These are phyloP conservation scores for Choristoneura rosaceana DNA, from an alignment of 2,888 invertebrate species.

Conservation along the genomic window DNA sequence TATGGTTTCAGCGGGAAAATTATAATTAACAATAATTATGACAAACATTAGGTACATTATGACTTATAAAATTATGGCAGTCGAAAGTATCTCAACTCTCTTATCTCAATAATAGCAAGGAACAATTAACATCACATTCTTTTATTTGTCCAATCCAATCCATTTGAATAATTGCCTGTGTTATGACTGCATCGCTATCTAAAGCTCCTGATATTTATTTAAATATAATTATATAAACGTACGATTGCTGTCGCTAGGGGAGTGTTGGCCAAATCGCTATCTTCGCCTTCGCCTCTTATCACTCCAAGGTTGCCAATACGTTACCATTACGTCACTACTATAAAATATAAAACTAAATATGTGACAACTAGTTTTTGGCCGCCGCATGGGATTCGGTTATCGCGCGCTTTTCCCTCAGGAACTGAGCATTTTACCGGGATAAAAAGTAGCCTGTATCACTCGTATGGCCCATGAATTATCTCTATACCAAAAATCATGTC, in stretches of 20 bases:
- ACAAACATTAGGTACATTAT: too few relatives aligned
- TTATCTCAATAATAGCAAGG: not conserved
- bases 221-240: constrained; percentile 8
- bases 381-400: too few relatives aligned
- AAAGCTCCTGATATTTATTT: not conserved
- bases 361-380: not conserved
- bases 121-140: not conserved
- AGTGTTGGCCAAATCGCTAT: constrained; percentile 23
- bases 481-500: too few relatives aligned
- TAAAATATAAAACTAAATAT: not conserved
- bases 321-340: not conserved
- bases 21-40: too few relatives aligned
- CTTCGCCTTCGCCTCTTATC: constrained; percentile 1
- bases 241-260: constrained; percentile 24
- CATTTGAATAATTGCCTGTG: constrained; percentile 23
- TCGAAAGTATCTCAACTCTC: too few relatives aligned
- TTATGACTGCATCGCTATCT: constrained; percentile 33
- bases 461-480: too few relatives aligned
- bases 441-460: too few relatives aligned
- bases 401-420: too few relatives aligned
- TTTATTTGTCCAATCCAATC: constrained; percentile 3
- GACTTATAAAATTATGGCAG: too few relatives aligned
- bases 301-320: constrained; percentile 17
- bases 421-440: too few relatives aligned
- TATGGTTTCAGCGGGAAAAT: too few relatives aligned